These are phyloP conservation scores for Cardinalis cardinalis DNA, from an alignment of 2,113 vertebrate genomes.

Conservation along the genomic window DNA sequence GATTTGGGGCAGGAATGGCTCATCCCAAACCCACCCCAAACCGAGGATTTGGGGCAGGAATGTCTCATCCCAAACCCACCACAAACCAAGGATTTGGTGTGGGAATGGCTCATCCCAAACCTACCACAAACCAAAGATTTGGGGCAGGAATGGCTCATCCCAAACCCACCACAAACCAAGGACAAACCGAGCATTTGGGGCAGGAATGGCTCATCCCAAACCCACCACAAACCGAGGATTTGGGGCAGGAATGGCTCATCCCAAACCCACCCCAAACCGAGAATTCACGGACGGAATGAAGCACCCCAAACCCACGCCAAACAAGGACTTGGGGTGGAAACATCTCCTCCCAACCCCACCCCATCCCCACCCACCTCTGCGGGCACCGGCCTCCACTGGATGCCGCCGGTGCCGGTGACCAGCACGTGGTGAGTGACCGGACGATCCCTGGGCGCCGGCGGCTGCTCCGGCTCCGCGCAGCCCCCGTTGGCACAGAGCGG, in stretches of 20 bases:
- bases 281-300: too few relatives aligned
- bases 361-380: slow-evolving; percentile 1
- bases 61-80: too few relatives aligned
- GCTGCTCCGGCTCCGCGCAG: background rate
- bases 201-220: background rate
- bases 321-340: too few relatives aligned
- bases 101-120: too few relatives aligned
- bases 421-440: slow-evolving; percentile 74
- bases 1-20: too few relatives aligned
- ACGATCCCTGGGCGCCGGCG: accelerated
- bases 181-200: background rate
- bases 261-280: too few relatives aligned
- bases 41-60: too few relatives aligned
- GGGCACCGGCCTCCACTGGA: slow-evolving; percentile 74
- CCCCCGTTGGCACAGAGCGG: background rate
- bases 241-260: too few relatives aligned
- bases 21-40: too few relatives aligned
- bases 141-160: background rate
- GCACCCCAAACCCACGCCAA: too few relatives aligned
- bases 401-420: slow-evolving; percentile 78
- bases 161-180: accelerated
- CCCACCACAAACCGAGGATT: background rate
- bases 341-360: background rate
- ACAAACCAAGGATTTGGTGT: too few relatives aligned
- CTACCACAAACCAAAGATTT: background rate